Percentiles rank a stretch among this genome's conserved stretches.
Conservation (phyloP, 2,113 vertebrate species). For the Galeopterus variegatus region DNA sequence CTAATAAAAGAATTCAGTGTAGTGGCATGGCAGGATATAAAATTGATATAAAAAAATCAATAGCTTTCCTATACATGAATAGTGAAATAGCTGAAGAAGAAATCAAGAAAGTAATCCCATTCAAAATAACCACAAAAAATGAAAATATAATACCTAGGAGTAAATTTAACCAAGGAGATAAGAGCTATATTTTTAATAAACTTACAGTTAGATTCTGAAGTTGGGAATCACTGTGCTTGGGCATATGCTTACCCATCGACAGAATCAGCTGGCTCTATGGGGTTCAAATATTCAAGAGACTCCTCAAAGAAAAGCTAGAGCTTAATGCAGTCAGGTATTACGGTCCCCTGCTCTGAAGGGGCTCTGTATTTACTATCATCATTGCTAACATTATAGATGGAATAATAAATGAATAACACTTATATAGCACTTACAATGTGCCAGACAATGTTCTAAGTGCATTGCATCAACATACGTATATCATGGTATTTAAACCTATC, state of each 20-base stretch:
- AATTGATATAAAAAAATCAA: too few relatives aligned
- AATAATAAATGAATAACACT: not conserved
- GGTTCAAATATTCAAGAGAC: constrained; percentile 16
- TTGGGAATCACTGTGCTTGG: not conserved
- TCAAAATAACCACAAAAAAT: too few relatives aligned
- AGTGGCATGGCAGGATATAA: too few relatives aligned
- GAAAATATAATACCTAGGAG: too few relatives aligned
- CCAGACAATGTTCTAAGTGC: not conserved
- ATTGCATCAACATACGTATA: not conserved
- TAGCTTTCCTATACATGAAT: too few relatives aligned
- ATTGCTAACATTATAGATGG: constrained; percentile 5
- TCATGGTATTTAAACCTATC: not conserved
- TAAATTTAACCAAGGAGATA: too few relatives aligned
- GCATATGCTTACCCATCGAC: not conserved
- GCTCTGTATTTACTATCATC: not conserved
- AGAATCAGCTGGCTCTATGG: not conserved
- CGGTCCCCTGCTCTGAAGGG: not conserved
- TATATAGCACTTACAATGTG: not conserved
- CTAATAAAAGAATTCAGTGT: too few relatives aligned
- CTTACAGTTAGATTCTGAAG: not conserved
- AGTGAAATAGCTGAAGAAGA: too few relatives aligned
- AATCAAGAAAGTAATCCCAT: too few relatives aligned
- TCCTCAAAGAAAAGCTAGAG: not conserved
- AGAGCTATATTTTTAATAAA: not conserved
- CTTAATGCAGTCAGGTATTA: constrained; percentile 21